phyloP scores from a whole-genome alignment of 2,113 vertebrate species.

The Notarius quadriscutis region DNA sequence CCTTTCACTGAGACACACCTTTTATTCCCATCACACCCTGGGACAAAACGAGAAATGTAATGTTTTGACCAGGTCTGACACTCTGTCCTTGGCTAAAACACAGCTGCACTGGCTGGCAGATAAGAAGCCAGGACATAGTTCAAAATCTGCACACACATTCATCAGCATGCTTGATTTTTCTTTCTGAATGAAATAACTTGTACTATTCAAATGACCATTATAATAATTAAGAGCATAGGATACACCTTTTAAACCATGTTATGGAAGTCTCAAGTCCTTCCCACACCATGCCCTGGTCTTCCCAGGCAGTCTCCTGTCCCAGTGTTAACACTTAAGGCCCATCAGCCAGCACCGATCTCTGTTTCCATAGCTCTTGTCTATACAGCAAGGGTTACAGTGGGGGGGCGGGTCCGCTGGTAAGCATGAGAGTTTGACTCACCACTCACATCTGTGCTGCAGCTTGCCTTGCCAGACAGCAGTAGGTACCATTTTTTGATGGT shows the following conservation, averaged over 20 bases:
- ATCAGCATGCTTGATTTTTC: conserved; percentile 33
- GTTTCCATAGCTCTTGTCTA: too few relatives aligned
- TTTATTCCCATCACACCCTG: conserved; percentile 13
- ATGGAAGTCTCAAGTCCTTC: neutral
- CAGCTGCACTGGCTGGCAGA: neutral
- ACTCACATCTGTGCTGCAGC: too few relatives aligned
- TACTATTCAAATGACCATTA: neutral
- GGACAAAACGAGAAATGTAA: conserved; percentile 5
- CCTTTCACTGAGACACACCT: conserved; percentile 10
- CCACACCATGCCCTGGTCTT: too few relatives aligned
- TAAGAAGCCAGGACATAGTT: neutral
- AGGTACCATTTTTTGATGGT: too few relatives aligned
- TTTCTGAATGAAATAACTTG: too few relatives aligned
- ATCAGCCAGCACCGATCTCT: too few relatives aligned
- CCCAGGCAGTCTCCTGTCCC: too few relatives aligned
- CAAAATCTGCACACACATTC: conserved; percentile 58
- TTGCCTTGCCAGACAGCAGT: too few relatives aligned
- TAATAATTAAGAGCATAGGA: neutral
- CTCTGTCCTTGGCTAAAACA: conserved; percentile 24
- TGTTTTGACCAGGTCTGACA: conserved; percentile 2
- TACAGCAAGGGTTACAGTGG: too few relatives aligned
- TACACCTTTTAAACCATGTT: neutral
- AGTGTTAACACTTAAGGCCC: too few relatives aligned
- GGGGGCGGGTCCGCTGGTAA: too few relatives aligned
- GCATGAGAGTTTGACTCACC: too few relatives aligned